Percentiles rank a stretch among this genome's conserved stretches.
Conservation (phyloP, 2,888 invertebrate species). For the Campoplex capitator region DNA sequence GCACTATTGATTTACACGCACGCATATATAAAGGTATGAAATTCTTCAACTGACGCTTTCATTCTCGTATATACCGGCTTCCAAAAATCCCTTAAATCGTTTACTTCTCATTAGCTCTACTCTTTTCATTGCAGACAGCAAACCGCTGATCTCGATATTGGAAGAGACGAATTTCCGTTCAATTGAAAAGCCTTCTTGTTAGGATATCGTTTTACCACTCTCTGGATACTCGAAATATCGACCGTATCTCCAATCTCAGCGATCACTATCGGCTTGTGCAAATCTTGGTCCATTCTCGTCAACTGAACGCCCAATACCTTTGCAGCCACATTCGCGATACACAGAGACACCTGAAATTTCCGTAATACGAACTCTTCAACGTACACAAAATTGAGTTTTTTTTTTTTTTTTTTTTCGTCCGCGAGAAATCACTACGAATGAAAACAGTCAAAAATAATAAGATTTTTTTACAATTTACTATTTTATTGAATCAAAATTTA, state of each 20-base stretch:
- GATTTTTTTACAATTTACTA: too few species aligned
- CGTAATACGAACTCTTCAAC: neutral
- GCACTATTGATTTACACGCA: constrained; percentile 52
- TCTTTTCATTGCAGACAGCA: constrained; percentile 86
- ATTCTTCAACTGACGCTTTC: constrained; percentile 45
- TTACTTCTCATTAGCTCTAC: neutral
- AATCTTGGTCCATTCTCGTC: constrained; percentile 88
- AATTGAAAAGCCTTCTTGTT: constrained; percentile 78
- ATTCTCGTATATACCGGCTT: neutral
- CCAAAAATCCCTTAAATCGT: neutral
- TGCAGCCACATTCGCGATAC: constrained; percentile 90
- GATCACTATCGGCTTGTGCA: constrained; percentile 88
- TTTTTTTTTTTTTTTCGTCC: neutral
- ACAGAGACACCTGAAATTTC: constrained; percentile 86
- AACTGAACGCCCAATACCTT: constrained; percentile 88
- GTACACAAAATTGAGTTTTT: neutral
- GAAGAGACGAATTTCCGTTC: constrained; percentile 75
- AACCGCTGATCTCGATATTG: constrained; percentile 84
- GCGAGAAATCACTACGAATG: neutral
- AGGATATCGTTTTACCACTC: constrained; percentile 79
- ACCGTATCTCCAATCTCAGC: constrained; percentile 87
- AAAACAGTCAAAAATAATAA: neutral
- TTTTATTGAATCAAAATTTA: too few species aligned
- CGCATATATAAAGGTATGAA: constrained; percentile 61
- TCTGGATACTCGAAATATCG: constrained; percentile 78